These are phyloP conservation scores for Enhydra lutris DNA, from an alignment of 2,113 vertebrate genomes.

Conservation along the genomic window DNA sequence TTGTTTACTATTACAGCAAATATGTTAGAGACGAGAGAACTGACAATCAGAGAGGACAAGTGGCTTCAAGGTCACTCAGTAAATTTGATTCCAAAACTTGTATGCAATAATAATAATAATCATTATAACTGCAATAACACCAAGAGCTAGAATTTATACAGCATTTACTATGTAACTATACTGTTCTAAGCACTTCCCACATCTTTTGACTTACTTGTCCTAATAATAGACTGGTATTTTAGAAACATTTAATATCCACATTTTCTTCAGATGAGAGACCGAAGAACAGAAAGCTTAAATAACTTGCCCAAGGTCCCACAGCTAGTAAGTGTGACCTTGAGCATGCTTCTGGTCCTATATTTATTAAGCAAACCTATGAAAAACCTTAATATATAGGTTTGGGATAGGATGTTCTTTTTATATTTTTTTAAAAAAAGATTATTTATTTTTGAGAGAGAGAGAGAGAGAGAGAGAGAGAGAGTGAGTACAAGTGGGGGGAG, in stretches of 20 bases:
- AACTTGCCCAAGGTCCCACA: not conserved
- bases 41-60: not conserved
- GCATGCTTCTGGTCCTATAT: not conserved
- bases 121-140: not conserved
- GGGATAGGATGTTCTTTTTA: not conserved
- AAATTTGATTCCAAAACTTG: not conserved
- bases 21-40: conserved; percentile 15
- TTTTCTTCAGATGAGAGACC: conserved; percentile 7
- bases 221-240: not conserved
- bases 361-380: not conserved
- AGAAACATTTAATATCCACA: not conserved
- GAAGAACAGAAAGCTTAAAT: not conserved
- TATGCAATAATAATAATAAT: not conserved
- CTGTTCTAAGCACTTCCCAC: not conserved
- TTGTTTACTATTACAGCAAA: not conserved
- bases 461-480: too few species aligned
- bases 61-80: not conserved
- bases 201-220: not conserved
- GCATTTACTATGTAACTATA: not conserved
- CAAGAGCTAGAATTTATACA: not conserved
- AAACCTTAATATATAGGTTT: not conserved
- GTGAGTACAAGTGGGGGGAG: not conserved
- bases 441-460: not conserved
- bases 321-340: not conserved
- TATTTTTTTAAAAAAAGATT: not conserved